Conservation (phyloP, 2,888 invertebrate species). For the Lasioglossum morio region DNA sequence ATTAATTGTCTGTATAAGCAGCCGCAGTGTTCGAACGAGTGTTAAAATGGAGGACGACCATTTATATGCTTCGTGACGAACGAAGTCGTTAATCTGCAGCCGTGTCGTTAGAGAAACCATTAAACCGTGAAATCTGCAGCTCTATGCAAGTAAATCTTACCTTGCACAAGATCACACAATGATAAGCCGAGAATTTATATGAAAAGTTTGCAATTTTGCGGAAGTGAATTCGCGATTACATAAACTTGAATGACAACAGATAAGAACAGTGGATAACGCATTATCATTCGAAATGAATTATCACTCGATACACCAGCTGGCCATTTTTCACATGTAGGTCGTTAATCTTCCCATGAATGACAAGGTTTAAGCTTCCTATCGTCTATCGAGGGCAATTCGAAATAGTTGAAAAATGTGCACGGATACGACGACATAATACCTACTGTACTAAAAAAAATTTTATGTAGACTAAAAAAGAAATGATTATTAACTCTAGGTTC, state of each 20-base stretch:
- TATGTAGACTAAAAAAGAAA: not conserved
- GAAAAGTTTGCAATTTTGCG: constrained; percentile 20
- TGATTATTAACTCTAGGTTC: not conserved
- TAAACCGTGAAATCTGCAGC: constrained; percentile 24
- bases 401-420: not conserved
- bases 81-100: constrained; percentile 16
- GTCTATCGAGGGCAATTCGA: not conserved
- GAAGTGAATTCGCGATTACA: constrained; percentile 26
- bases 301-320: constrained; percentile 6
- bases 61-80: constrained; percentile 8
- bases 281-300: constrained; percentile 1
- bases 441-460: not conserved
- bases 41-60: not conserved
- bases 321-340: constrained; percentile 14
- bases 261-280: constrained; percentile 8
- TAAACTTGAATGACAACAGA: constrained; percentile 26
- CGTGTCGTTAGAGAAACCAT: constrained; percentile 22
- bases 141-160: not conserved
- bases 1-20: not conserved
- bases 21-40: not conserved
- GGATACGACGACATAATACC: not conserved
- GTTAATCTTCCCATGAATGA: not conserved
- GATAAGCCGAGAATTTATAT: constrained; percentile 33
- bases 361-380: not conserved
- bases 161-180: constrained; percentile 19